phyloP scores from a whole-genome alignment of 2,888 invertebrate genomes.

The Galeopsomyia nigrocyanea region DNA sequence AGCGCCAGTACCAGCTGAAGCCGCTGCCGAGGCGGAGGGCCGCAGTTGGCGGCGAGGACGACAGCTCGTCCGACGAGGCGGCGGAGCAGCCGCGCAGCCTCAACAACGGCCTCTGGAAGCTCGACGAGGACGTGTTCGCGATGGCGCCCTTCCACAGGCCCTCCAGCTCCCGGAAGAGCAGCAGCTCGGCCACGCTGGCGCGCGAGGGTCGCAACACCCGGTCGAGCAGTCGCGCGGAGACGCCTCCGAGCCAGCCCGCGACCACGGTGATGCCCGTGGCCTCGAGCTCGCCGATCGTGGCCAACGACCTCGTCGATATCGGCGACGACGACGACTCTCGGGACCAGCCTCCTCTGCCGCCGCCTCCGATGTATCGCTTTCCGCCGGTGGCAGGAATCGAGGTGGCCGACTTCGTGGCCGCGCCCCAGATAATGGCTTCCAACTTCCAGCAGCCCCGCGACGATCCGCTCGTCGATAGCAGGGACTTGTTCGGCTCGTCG shows the following conservation, averaged over 20 bases:
- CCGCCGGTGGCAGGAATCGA: neutral
- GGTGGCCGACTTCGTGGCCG: too few relatives aligned
- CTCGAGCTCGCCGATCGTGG: neutral
- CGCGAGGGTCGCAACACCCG: too few relatives aligned
- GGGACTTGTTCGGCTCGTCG: constrained; percentile 67
- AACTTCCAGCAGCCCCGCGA: neutral
- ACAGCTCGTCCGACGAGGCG: constrained; percentile 58
- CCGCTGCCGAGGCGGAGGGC: constrained; percentile 73
- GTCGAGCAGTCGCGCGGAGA: too few relatives aligned
- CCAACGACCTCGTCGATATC: neutral
- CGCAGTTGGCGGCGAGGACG: constrained; percentile 73
- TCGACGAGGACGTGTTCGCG: constrained; percentile 76
- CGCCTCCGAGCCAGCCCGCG: too few relatives aligned
- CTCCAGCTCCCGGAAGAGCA: constrained; percentile 52
- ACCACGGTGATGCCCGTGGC: neutral
- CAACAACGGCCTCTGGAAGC: constrained; percentile 56
- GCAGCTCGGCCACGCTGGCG: too few relatives aligned
- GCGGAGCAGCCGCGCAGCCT: constrained; percentile 36
- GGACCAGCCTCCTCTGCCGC: neutral
- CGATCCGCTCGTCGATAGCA: constrained; percentile 41
- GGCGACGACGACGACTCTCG: neutral
- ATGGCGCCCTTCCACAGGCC: constrained; percentile 76
- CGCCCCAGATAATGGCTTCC: neutral
- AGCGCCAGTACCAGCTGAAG: constrained; percentile 82
- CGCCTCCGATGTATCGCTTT: constrained; percentile 37